phyloP scores from a whole-genome alignment of 2,113 vertebrate genomes.

The Chlorodrepanis virens region DNA sequence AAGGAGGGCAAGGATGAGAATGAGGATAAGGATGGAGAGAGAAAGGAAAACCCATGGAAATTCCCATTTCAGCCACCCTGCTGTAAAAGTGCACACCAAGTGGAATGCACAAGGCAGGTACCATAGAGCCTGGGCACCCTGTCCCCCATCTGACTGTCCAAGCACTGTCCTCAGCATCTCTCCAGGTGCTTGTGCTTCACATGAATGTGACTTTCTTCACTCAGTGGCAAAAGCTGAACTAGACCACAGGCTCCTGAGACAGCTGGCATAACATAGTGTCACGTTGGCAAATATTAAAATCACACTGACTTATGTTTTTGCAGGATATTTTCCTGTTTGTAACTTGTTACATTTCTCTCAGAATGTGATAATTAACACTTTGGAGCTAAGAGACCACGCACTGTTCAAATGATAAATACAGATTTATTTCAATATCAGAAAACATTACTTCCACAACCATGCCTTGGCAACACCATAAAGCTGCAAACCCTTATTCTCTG shows the following conservation, averaged over 20 bases:
- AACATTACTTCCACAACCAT: accelerated
- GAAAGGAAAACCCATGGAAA: not conserved
- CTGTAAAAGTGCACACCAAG: not conserved
- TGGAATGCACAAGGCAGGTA: too few relatives aligned
- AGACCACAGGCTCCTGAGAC: not conserved
- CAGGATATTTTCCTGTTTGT: not conserved
- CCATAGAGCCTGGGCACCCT: accelerated
- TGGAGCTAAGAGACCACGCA: not conserved
- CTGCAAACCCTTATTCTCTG: not conserved
- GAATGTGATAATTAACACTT: not conserved
- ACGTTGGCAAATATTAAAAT: not conserved
- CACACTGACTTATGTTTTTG: not conserved
- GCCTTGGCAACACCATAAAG: not conserved
- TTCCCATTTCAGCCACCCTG: not conserved
- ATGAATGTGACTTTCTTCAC: not conserved
- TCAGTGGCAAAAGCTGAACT: not conserved
- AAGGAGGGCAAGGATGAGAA: not conserved
- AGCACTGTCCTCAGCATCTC: not conserved
- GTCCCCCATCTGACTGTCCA: not conserved
- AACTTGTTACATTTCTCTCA: not conserved
- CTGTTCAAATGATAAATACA: not conserved
- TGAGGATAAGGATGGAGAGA: not conserved
- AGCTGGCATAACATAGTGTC: not conserved
- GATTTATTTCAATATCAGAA: not conserved
- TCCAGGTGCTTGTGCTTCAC: not conserved